A percentile compares a stretch with the other conserved stretches of the same genome.
These are phyloP conservation scores for Thamnaconus septentrionalis DNA, from an alignment of 2,113 vertebrate genomes.

Conservation along the genomic window DNA sequence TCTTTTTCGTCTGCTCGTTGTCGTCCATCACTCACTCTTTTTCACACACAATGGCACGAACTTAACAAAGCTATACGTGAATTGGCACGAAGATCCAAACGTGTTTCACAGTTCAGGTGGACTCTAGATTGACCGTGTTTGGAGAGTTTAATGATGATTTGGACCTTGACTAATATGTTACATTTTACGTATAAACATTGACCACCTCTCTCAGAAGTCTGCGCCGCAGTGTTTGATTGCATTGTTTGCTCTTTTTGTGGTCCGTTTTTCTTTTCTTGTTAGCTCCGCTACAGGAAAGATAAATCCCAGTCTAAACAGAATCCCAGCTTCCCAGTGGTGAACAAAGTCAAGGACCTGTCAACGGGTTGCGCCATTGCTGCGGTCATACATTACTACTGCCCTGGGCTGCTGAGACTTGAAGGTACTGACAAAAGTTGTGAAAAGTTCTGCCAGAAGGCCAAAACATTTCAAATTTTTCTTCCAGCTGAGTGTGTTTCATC, in stretches of 20 bases:
- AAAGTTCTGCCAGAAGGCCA: too few relatives aligned
- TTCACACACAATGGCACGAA: neutral
- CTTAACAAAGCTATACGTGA: too few relatives aligned
- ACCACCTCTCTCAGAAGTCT: neutral
- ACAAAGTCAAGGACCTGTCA: conserved; percentile 83
- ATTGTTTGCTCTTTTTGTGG: neutral
- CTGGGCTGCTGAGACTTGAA: conserved; percentile 83
- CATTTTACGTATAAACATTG: neutral
- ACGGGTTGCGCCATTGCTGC: conserved; percentile 86
- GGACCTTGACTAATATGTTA: neutral
- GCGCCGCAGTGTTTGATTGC: conserved; percentile 13
- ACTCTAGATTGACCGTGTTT: conserved; percentile 13
- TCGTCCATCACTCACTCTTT: conserved; percentile 21
- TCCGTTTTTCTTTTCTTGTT: conserved; percentile 17
- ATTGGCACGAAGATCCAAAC: neutral
- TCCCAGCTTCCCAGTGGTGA: conserved; percentile 83
- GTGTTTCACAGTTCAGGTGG: neutral
- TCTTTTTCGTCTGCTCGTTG: conserved; percentile 24
- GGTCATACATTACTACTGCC: conserved; percentile 88
- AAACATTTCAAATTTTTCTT: too few relatives aligned
- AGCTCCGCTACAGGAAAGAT: conserved; percentile 92
- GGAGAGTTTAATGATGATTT: conserved; percentile 8
- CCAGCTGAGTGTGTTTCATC: too few relatives aligned
- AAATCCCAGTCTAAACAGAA: conserved; percentile 81
- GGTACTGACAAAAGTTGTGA: conserved; percentile 67